Conservation (phyloP, 2,797 vertebrate species). For the Amazona ochrocephala region DNA sequence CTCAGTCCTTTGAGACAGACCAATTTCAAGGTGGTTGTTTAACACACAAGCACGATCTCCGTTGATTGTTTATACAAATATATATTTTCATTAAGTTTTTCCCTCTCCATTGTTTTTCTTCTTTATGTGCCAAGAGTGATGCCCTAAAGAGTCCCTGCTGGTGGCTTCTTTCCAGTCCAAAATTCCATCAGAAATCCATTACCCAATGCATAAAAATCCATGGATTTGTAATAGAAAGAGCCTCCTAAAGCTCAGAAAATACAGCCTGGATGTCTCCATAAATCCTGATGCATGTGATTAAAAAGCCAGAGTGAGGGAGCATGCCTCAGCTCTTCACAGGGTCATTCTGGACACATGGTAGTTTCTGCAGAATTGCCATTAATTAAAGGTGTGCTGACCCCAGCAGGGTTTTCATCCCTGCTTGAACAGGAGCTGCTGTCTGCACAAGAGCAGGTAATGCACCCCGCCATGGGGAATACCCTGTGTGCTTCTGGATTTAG, state of each 20-base stretch:
- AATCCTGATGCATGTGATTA: conserved; percentile 56
- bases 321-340: background rate
- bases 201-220: conserved; percentile 60
- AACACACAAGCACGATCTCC: conserved; percentile 72
- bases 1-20: conserved; percentile 74
- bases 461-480: background rate
- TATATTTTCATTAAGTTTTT: conserved; percentile 61
- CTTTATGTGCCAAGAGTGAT: background rate
- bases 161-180: conserved; percentile 51
- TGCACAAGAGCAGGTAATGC: background rate
- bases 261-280: conserved; percentile 59
- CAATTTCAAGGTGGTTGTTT: conserved; percentile 80
- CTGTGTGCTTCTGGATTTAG: background rate
- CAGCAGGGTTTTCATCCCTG: background rate
- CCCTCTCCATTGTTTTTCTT: background rate
- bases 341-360: conserved; percentile 21
- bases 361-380: conserved; percentile 59
- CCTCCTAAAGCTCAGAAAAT: conserved; percentile 66
- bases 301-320: background rate
- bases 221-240: conserved; percentile 57
- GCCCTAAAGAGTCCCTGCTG: background rate
- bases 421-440: background rate
- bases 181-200: conserved; percentile 70
- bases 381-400: conserved; percentile 49
- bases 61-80: conserved; percentile 77